Evolutionary conservation across 2,888 invertebrate species (phyloP).

Genomic region (Ochlodes sylvanus): DNA sequence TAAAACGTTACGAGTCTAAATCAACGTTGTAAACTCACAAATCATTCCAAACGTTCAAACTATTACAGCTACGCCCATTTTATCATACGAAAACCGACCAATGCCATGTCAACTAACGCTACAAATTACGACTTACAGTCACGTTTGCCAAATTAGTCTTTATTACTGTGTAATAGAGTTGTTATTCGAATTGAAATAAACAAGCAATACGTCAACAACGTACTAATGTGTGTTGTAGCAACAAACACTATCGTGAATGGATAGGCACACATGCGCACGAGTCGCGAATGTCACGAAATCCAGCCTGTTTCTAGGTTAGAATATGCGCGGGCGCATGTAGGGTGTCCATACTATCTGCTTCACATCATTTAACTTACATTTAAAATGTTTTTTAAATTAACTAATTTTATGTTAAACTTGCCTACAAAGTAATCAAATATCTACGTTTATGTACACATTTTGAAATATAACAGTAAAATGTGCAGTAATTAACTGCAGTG

Average conservation of each 20-base stretch:
- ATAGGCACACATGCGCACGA: constrained; percentile 56
- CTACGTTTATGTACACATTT: no score
- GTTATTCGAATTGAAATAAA: constrained; percentile 33
- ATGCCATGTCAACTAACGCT: constrained; percentile 70
- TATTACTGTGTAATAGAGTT: constrained; percentile 43
- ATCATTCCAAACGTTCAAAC: constrained; percentile 64
- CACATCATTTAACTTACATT: background rate
- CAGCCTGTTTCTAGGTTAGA: constrained; percentile 81
- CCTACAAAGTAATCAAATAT: no score
- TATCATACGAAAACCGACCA: constrained; percentile 78
- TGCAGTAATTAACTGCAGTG: background rate
- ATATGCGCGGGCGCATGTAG: constrained; percentile 69
- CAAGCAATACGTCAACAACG: constrained; percentile 44
- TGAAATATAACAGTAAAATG: background rate
- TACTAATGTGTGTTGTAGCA: constrained; percentile 57
- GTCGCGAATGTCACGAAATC: constrained; percentile 79
- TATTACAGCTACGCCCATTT: constrained; percentile 76
- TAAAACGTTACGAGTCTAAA: constrained; percentile 41
- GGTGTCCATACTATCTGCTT: constrained; percentile 48
- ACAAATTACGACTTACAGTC: constrained; percentile 52
- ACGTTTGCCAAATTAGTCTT: constrained; percentile 33
- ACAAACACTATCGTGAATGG: constrained; percentile 61
- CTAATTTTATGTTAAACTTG: background rate
- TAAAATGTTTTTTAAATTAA: background rate
- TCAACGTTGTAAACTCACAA: constrained; percentile 51